Base-by-base conservation (phyloP, 2,797 vertebrate genomes). In the Urophycis tenuis region DNA sequence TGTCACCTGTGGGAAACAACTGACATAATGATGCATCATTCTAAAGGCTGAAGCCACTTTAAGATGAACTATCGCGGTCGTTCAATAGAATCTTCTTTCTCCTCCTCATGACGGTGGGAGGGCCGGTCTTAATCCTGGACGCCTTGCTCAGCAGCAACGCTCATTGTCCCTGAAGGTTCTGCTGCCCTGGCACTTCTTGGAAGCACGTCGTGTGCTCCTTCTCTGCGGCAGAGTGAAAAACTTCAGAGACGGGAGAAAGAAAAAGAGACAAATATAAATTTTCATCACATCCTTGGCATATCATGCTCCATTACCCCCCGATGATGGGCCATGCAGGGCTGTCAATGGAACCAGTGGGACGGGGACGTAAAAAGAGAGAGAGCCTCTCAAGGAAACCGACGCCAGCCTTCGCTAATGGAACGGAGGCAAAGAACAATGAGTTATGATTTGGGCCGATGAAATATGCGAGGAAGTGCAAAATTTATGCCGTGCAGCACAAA, bases 291-390 rank as follows among this genome's bases (percentile, higher is more conserved):
- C 83, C 82, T 71, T 79, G 35, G 85, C 84, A 88, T 80, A 80
- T 72, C 83, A 85, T 81, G 88, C 81, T 88, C 89, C 88, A 91
- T 90, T 92, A 90, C 85, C 78, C 78, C 84, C 81, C 81, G 80
- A 81, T 89, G 84, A 90, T 90, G 91, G 84, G 81, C 76, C 81
- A 49, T 77, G 84, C 81, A 80, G 85, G 85, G 87, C 85, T 88
- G 87, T 88, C 84, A 88, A 81, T 87, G 88, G 84, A 85, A 79
- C 79, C 36, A 74, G 75, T 81, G 77, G 78, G 77, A 83, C 78
- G 79, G 81, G 71, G 74, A 60, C 73, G 69, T 79, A 71, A 67
- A 79, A 34, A 74, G 74, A 83, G 60, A 79, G 36, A 74, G 74
- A 83, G 60, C 75, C 31, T 39, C 53, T 9, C 29, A 77, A 73